Evolutionary conservation across 2,888 invertebrate species (phyloP), one percentile per base, ranked within the genome.

Genomic region (Synanthedon tipuliformis): DNA sequence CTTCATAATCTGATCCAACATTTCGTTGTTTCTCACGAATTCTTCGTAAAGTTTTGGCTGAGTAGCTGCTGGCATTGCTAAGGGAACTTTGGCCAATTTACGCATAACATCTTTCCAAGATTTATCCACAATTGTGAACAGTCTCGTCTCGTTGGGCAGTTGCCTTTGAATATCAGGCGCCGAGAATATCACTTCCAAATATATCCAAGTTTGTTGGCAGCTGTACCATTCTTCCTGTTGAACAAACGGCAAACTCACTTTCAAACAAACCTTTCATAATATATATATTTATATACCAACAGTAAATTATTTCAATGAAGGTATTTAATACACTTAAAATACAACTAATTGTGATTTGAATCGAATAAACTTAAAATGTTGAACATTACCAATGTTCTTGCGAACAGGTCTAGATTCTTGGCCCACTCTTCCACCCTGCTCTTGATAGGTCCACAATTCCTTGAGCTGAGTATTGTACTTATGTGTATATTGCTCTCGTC

Each of bases 131-230:
- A 91, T 88, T 3, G 90, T 89, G 73, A 97, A 98, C 68, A 96
- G 90, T 68, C 94, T 93, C 0, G 96, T 94, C 75, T 98, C 97
- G 61, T 93, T 92, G 0, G 97, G 97, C 70, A 98, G 84, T 72
- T 97, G 97, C 12, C 96, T 90, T 74, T 97, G 95, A 63, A 98
- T 98, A 70, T 97, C 97, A 0, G 97, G 95, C 0, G 97, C 96
- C 8, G 95, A 93, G 77, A 98, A 98, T 68, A 98, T 97, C 0
- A 96, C 95, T 77, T 98, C 97, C 65, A 98, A 83, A 71, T 98
- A 97, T 45, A 97, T 89, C 97, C 98, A 98, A n/a, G 94, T 93
- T 63, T 93, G 93, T 76, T 97, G 97, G 65, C 96, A 96, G 55
- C 91, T 89, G 63, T 90, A 89, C 97, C 97, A 97, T 71, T 94